Percentiles rank a stretch among this genome's conserved stretches.
These are phyloP conservation scores for Aleadryas rufinucha DNA, from an alignment of 2,113 vertebrate species.

Conservation along the genomic window DNA sequence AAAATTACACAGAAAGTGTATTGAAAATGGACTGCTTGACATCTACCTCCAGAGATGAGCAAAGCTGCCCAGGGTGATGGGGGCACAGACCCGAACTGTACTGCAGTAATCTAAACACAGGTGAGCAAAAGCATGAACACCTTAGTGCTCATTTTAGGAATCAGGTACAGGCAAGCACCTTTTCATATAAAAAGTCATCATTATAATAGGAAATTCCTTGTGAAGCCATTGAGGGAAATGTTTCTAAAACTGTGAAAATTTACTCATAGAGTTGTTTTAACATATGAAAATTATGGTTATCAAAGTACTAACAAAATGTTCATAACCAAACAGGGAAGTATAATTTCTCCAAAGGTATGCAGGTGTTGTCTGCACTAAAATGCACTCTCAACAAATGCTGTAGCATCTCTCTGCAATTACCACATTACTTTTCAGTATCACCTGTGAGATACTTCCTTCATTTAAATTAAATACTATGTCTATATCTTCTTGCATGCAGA, in stretches of 20 bases:
- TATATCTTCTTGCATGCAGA: neutral
- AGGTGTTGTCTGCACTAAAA: neutral
- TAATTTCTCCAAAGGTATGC: neutral
- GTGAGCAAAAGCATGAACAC: neutral
- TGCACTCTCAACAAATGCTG: neutral
- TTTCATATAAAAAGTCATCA: neutral
- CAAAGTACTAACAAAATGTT: neutral
- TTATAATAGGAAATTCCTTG: neutral
- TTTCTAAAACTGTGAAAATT: neutral
- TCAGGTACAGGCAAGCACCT: neutral
- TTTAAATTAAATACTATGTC: neutral
- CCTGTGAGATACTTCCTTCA: neutral
- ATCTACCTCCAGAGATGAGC: neutral
- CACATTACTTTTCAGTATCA: neutral
- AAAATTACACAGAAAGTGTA: neutral
- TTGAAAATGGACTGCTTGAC: neutral
- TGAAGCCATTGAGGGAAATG: neutral
- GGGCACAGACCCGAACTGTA: accelerated
- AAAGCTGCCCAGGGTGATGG: neutral
- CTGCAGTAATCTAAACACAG: neutral
- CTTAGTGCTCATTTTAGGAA: neutral
- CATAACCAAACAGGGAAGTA: neutral
- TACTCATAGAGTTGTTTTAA: neutral
- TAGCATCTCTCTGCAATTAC: neutral
- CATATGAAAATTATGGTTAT: neutral